These are phyloP conservation scores for Trematomus loennbergii DNA, from an alignment of 2,113 vertebrate genomes.

Conservation along the genomic window DNA sequence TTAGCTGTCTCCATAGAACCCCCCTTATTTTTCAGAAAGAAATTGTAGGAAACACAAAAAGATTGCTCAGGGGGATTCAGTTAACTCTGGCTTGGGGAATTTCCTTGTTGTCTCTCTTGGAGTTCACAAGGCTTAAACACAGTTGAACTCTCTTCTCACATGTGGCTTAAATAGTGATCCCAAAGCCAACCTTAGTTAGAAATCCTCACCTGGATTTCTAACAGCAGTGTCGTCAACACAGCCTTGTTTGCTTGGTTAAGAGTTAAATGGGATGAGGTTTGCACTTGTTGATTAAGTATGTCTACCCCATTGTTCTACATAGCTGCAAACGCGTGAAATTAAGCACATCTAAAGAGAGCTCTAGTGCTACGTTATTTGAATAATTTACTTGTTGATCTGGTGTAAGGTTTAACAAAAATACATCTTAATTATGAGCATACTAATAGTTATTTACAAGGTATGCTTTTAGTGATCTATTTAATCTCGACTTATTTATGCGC, in stretches of 20 bases:
- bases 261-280: conserved; percentile 72
- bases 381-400: conserved; percentile 5
- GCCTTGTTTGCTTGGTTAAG: conserved; percentile 67
- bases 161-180: conserved; percentile 48
- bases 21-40: conserved; percentile 18
- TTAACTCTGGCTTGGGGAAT: conserved; percentile 23
- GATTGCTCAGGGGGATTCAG: conserved; percentile 22
- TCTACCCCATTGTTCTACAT: conserved; percentile 70
- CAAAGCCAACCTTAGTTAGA: conserved; percentile 17
- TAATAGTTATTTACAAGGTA: neutral
- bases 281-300: conserved; percentile 77
- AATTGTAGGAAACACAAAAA: conserved; percentile 34
- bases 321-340: conserved; percentile 45
- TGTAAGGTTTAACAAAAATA: neutral
- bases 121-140: conserved; percentile 49
- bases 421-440: neutral
- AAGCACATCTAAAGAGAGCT: conserved; percentile 51
- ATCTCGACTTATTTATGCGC: neutral
- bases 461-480: neutral
- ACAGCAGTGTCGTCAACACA: conserved; percentile 49
- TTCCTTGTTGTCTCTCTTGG: conserved; percentile 26
- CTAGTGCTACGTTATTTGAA: conserved; percentile 21
- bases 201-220: conserved; percentile 32
- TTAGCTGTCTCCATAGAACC: conserved; percentile 42
- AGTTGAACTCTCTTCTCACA: conserved; percentile 4